Conservation (phyloP, 92 coral and sea anemone species). For the Virgularia gustaviana region DNA sequence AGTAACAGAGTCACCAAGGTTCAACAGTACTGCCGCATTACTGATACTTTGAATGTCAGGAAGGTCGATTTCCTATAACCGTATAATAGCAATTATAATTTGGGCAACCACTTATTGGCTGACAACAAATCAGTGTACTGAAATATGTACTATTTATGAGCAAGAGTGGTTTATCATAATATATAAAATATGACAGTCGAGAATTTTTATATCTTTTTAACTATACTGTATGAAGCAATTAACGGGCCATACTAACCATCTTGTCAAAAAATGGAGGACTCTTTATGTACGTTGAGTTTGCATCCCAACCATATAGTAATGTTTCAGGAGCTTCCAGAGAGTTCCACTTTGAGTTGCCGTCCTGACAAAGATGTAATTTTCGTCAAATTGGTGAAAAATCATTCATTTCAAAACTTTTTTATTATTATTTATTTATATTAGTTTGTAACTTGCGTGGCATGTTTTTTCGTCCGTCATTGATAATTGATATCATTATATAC, state of each 20-base stretch:
- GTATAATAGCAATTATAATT: background rate
- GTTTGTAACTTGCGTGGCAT: no score
- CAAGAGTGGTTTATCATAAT: no score
- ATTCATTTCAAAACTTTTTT: no score
- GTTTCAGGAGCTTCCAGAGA: slow-evolving; percentile 83
- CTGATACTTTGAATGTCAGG: slow-evolving; percentile 65
- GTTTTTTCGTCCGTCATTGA: no score
- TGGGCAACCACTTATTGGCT: no score
- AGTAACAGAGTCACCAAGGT: slow-evolving; percentile 97
- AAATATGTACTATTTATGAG: background rate
- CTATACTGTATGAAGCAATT: no score
- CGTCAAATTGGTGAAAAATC: no score
- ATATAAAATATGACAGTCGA: background rate
- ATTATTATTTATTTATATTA: no score
- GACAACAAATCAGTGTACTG: no score
- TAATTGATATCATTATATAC: no score
- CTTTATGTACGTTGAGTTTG: slow-evolving; percentile 84
- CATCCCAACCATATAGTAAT: slow-evolving; percentile 92
- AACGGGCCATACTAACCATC: slow-evolving; percentile 63
- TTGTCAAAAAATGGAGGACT: slow-evolving; percentile 93
- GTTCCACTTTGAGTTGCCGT: slow-evolving; percentile 87
- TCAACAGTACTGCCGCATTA: slow-evolving; percentile 85
- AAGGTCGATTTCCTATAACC: slow-evolving; percentile 53
- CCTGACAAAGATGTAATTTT: no score
- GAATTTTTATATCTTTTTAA: background rate